Evolutionary conservation across 2,113 vertebrate species (phyloP).

Genomic region (Protobothrops flavoviridis): DNA sequence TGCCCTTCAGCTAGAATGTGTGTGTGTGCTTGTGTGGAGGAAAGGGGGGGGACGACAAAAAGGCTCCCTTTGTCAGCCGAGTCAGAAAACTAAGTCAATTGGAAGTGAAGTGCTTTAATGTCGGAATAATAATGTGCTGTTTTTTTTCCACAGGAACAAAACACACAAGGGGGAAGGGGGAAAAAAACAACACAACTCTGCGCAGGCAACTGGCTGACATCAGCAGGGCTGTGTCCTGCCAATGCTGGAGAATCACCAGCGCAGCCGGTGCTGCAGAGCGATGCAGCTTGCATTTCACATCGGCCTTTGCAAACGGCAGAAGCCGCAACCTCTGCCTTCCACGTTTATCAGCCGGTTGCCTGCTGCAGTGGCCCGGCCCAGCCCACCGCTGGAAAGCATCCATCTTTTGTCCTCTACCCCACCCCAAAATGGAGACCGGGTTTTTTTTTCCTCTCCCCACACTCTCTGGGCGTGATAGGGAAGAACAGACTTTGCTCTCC

Average conservation of each 20-base stretch:
- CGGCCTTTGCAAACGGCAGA: constrained; percentile 12
- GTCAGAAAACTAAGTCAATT: constrained; percentile 75
- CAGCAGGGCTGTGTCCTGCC: constrained; percentile 64
- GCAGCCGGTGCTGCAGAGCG: constrained; percentile 49
- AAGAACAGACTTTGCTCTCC: constrained; percentile 20
- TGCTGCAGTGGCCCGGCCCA: neutral
- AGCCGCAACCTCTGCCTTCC: neutral
- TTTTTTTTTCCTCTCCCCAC: neutral
- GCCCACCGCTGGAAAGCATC: accelerated
- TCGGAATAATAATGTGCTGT: constrained; percentile 80
- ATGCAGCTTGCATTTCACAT: constrained; percentile 15
- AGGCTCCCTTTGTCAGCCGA: constrained; percentile 73
- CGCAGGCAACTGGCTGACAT: constrained; percentile 58
- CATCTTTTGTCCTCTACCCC: neutral
- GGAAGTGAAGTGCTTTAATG: constrained; percentile 74
- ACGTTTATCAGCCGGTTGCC: neutral
- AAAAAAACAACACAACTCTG: neutral
- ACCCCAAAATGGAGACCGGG: neutral
- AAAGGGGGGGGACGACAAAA: constrained; percentile 60
- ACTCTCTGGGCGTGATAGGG: neutral
- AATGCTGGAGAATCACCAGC: constrained; percentile 54
- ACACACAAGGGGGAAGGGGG: neutral
- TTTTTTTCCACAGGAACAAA: constrained; percentile 68
- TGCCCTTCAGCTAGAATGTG: constrained; percentile 55
- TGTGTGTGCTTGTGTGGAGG: too few species aligned